These are phyloP conservation scores for Darevskia mixta DNA, from an alignment of 2,797 vertebrate species.

Conservation along the genomic window DNA sequence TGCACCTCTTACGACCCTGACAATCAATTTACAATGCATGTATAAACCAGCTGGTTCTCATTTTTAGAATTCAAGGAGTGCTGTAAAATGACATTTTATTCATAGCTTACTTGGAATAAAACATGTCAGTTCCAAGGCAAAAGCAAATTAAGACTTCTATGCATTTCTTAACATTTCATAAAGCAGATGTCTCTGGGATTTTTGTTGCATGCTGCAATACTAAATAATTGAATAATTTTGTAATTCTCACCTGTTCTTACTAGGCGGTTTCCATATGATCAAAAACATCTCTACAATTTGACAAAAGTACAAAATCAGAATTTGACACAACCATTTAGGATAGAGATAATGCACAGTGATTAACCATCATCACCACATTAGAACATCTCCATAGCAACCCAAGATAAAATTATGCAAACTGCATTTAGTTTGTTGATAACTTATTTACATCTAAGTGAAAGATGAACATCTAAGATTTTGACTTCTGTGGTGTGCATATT, in stretches of 20 bases:
- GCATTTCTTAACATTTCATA: constrained; percentile 34
- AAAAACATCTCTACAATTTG: background rate
- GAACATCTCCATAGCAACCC: constrained; percentile 66
- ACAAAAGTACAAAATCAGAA: background rate
- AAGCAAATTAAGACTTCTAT: constrained; percentile 45
- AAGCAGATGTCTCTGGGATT: constrained; percentile 13
- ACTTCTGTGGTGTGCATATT: background rate
- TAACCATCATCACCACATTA: constrained; percentile 50
- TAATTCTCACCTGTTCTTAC: constrained; percentile 8
- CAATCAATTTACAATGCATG: constrained; percentile 14
- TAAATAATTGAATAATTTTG: constrained; percentile 12
- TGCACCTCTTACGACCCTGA: constrained; percentile 10
- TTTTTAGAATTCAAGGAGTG: constrained; percentile 36
- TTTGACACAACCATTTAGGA: constrained; percentile 53
- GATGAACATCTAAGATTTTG: constrained; percentile 36
- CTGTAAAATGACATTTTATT: constrained; percentile 24
- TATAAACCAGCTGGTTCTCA: background rate
- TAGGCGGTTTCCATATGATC: constrained; percentile 5
- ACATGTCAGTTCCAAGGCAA: constrained; percentile 39
- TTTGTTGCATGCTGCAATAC: constrained; percentile 28
- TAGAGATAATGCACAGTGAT: constrained; percentile 57
- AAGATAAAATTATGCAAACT: constrained; percentile 52
- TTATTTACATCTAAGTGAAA: constrained; percentile 47
- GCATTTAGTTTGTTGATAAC: constrained; percentile 47
- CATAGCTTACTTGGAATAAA: constrained; percentile 16